Evolutionary conservation across 1,140 invertebrate species (phyloP).

Genomic region (Drosophila ambigua): DNA sequence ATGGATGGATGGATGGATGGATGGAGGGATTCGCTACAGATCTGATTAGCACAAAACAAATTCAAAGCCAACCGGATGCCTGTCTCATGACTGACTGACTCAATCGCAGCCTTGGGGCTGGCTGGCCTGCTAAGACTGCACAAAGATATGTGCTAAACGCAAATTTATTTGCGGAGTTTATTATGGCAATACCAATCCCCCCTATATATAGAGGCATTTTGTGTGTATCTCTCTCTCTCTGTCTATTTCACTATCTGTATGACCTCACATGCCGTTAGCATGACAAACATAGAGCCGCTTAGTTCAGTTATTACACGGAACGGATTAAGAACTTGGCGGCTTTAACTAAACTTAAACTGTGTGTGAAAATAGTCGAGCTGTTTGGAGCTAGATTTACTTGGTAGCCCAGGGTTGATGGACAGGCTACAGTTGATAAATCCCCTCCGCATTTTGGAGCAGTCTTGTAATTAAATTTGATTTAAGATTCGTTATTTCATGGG

Average conservation of each 20-base stretch:
- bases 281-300: conserved; percentile 55
- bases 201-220: too few species aligned
- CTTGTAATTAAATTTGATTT: conserved; percentile 38
- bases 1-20: conserved; percentile 59
- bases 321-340: conserved; percentile 46
- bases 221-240: too few species aligned
- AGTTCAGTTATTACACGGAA: conserved; percentile 52
- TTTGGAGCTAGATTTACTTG: neutral
- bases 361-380: conserved; percentile 30
- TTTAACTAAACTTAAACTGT: conserved; percentile 14
- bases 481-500: conserved; percentile 37
- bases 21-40: conserved; percentile 53
- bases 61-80: conserved; percentile 51
- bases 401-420: conserved; percentile 22
- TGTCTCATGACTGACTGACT: conserved; percentile 40
- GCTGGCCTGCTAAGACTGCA: conserved; percentile 16
- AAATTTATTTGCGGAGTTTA: conserved; percentile 64
- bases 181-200: conserved; percentile 44
- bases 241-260: conserved; percentile 13
- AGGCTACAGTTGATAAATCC: conserved; percentile 18
- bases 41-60: conserved; percentile 63
- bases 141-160: conserved; percentile 70
- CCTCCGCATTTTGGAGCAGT: conserved; percentile 26
- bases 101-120: conserved; percentile 45
- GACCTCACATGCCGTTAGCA: conserved; percentile 70